phyloP scores from a whole-genome alignment of 2,113 vertebrate species.

The Sebastes schlegelii region DNA sequence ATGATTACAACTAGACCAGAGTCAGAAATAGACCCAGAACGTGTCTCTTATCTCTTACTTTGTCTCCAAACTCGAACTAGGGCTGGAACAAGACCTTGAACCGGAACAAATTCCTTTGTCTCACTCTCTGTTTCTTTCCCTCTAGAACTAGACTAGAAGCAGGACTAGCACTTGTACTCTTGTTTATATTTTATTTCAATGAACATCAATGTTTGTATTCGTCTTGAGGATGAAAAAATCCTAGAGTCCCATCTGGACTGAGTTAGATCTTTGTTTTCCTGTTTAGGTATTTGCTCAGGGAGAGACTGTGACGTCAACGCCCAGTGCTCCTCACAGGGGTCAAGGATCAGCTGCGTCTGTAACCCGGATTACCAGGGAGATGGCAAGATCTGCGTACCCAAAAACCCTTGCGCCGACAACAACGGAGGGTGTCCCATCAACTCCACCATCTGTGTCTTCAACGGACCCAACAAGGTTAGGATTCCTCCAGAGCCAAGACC shows the following conservation, averaged over 20 bases:
- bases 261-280: not conserved
- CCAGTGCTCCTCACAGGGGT: constrained; percentile 79
- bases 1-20: not conserved
- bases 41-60: too few species aligned
- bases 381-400: constrained; percentile 88
- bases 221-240: not conserved
- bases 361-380: constrained; percentile 88
- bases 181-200: not conserved
- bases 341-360: constrained; percentile 86
- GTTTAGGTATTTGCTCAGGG: constrained; percentile 79
- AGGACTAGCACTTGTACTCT: not conserved
- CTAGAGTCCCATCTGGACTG: not conserved
- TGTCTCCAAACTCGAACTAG: too few species aligned
- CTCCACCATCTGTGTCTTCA: constrained; percentile 87
- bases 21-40: not conserved
- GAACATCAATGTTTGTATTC: not conserved
- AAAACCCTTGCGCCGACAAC: constrained; percentile 87
- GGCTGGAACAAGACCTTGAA: not conserved
- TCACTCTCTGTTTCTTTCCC: not conserved
- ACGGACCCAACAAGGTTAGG: constrained; percentile 88
- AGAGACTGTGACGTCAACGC: constrained; percentile 87
- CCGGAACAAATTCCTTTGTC: not conserved
- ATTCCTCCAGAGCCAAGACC: not conserved
- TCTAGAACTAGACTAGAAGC: not conserved
- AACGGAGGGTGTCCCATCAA: constrained; percentile 90